phyloP scores from a whole-genome alignment of 2,888 invertebrate genomes.

The Eubasilissa splendida region DNA sequence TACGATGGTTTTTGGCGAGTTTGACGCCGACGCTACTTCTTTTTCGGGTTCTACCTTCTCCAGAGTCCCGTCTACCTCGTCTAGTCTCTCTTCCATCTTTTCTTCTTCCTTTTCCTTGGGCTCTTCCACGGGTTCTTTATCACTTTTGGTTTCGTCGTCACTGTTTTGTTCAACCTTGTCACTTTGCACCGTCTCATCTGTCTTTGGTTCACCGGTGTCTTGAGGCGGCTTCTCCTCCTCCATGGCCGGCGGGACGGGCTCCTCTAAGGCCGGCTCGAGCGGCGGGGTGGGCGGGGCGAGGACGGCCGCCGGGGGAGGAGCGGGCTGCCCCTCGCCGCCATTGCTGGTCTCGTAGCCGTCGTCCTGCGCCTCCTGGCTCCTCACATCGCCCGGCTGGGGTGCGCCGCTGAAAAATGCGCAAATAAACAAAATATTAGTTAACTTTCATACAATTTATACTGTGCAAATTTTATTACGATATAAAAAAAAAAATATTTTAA shows the following conservation, averaged over 20 bases:
- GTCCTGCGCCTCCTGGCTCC: constrained; percentile 83
- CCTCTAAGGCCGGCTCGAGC: constrained; percentile 33
- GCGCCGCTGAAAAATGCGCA: constrained; percentile 65
- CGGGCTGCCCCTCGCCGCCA: constrained; percentile 70
- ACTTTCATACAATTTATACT: too few species aligned
- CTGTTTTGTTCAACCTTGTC: constrained; percentile 12
- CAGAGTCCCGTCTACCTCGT: constrained; percentile 28
- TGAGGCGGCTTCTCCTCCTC: neutral
- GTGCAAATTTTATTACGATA: too few species aligned
- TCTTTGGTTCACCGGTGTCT: neutral
- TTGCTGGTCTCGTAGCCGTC: constrained; percentile 93
- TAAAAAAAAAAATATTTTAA: too few species aligned
- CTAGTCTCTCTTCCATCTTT: constrained; percentile 32
- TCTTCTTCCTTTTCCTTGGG: constrained; percentile 43
- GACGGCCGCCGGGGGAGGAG: constrained; percentile 60
- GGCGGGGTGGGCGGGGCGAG: constrained; percentile 60
- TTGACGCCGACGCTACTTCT: constrained; percentile 49
- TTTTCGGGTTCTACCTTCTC: constrained; percentile 44
- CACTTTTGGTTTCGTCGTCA: constrained; percentile 36
- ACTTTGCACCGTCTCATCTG: neutral
- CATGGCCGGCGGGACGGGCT: constrained; percentile 44
- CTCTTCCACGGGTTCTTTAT: constrained; percentile 25
- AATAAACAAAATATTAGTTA: constrained; percentile 1
- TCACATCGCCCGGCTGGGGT: constrained; percentile 65
- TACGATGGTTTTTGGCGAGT: constrained; percentile 54